Percentiles rank a stretch among this genome's conserved stretches.
Evolutionary conservation across 1,140 invertebrate genomes (phyloP).

Genomic region (Octopus sinensis): DNA sequence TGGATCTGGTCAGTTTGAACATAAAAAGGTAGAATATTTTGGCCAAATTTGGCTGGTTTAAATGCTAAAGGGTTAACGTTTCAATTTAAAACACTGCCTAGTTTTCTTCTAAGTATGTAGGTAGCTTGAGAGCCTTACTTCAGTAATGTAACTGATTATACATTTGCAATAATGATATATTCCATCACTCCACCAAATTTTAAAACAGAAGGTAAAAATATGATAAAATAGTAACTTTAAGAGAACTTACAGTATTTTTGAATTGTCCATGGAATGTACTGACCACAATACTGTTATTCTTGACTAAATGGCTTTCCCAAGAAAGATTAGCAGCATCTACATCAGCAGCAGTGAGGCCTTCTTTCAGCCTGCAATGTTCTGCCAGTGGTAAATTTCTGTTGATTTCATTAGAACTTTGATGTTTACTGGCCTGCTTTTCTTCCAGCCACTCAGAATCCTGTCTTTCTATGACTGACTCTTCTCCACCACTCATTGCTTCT

Average conservation of each 20-base stretch:
- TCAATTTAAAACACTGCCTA: no score
- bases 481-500: constrained; percentile 7
- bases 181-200: no score
- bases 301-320: constrained; percentile 65
- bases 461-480: background rate
- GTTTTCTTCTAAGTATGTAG: no score
- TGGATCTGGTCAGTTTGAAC: no score
- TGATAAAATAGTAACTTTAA: background rate
- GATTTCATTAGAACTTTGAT: background rate
- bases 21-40: no score
- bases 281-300: constrained; percentile 68
- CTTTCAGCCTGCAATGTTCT: constrained; percentile 19
- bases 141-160: no score
- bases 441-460: no score
- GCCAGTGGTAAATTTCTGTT: constrained; percentile 17
- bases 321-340: constrained; percentile 61
- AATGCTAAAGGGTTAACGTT: no score
- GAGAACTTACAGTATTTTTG: constrained; percentile 66
- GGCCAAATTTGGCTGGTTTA: no score
- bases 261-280: constrained; percentile 73
- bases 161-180: no score
- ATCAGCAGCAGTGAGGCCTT: constrained; percentile 23
- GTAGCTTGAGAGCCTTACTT: no score
- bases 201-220: no score
- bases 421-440: background rate